Evolutionary conservation across 1,140 invertebrate genomes (phyloP).

Genomic region (Drusus annulatus): DNA sequence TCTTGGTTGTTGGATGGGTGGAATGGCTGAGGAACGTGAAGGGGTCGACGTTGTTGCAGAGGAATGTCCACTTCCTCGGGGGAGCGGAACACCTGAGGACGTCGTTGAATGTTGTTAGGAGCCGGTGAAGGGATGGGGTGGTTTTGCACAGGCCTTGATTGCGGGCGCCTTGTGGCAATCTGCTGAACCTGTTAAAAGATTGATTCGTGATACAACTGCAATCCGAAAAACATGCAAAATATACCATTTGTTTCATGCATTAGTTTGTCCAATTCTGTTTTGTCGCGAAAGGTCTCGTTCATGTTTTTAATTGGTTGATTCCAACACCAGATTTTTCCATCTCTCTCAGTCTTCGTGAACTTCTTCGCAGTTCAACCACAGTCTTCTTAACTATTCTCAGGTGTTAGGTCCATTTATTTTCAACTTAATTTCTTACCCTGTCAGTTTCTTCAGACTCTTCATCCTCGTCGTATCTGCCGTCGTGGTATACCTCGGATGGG

Average conservation of each 20-base stretch:
- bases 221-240: too few relatives aligned
- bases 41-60: conserved; percentile 80
- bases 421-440: conserved; percentile 31
- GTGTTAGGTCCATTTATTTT: too few relatives aligned
- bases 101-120: conserved; percentile 63
- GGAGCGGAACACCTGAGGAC: conserved; percentile 82
- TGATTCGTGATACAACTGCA: too few relatives aligned
- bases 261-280: too few relatives aligned
- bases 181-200: conserved; percentile 48
- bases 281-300: too few relatives aligned
- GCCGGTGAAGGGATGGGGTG: conserved; percentile 61
- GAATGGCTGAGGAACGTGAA: conserved; percentile 66
- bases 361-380: too few relatives aligned
- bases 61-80: conserved; percentile 91
- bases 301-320: too few relatives aligned
- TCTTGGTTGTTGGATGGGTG: conserved; percentile 60
- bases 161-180: conserved; percentile 60
- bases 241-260: too few relatives aligned
- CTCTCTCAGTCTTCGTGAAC: too few relatives aligned
- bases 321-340: too few relatives aligned
- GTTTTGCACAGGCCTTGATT: conserved; percentile 46
- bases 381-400: neutral
- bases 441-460: conserved; percentile 66
- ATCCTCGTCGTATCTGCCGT: conserved; percentile 77
- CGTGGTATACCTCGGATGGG: conserved; percentile 81